phyloP scores from a whole-genome alignment of 2,797 vertebrate species.

The Pampus argenteus region DNA sequence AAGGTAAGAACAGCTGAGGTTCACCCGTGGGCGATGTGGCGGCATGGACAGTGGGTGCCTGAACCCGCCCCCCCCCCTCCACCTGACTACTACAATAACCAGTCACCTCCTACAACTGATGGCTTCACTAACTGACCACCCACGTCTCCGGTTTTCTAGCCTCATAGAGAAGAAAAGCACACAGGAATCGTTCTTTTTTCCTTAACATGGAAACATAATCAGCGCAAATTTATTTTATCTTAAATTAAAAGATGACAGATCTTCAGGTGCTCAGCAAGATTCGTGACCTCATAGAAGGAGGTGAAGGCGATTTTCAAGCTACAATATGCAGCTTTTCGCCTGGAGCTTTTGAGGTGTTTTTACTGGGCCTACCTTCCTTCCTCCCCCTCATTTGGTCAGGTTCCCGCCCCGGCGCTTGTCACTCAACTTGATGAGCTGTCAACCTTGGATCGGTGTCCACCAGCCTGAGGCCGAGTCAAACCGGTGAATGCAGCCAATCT shows the following conservation, averaged over 20 bases:
- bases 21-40: constrained; percentile 49
- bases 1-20: constrained; percentile 69
- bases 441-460: constrained; percentile 42
- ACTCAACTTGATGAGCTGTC: constrained; percentile 52
- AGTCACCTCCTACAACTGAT: constrained; percentile 56
- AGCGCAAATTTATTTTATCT: background rate
- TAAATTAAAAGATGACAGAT: constrained; percentile 32
- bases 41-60: constrained; percentile 33
- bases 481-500: constrained; percentile 14
- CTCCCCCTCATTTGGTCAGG: constrained; percentile 28
- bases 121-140: constrained; percentile 75
- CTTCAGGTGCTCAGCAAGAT: constrained; percentile 39
- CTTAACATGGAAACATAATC: constrained; percentile 4
- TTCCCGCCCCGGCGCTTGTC: constrained; percentile 49
- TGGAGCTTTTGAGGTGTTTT: constrained; percentile 40
- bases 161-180: constrained; percentile 1
- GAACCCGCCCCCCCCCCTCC: background rate
- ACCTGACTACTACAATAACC: constrained; percentile 65
- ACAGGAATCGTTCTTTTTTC: background rate
- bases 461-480: constrained; percentile 29
- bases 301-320: constrained; percentile 35
- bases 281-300: constrained; percentile 30
- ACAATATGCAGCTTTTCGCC: constrained; percentile 29
- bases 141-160: constrained; percentile 31
- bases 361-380: constrained; percentile 19